A percentile compares a stretch with the other conserved stretches of the same genome.
These are phyloP conservation scores for Orthosia cruda DNA, from an alignment of 2,888 invertebrate species.

Conservation along the genomic window DNA sequence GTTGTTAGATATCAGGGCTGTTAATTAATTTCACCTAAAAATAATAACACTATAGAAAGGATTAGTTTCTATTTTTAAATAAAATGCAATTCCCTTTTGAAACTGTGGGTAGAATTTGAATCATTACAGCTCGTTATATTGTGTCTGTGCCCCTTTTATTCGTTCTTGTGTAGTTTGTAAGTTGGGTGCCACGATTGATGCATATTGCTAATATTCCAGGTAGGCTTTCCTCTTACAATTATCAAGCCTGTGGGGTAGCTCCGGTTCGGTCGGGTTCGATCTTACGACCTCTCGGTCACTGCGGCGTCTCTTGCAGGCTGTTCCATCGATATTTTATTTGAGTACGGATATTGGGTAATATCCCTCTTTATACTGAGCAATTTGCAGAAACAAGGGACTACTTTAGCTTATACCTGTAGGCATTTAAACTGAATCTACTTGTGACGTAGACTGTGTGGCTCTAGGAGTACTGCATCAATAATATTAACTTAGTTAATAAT, in stretches of 20 bases:
- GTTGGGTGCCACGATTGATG: background rate
- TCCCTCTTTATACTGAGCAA: background rate
- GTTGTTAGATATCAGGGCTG: too few species aligned
- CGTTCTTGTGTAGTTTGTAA: background rate
- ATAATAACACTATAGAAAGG: background rate
- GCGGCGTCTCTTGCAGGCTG: conserved; percentile 1
- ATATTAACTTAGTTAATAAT: too few species aligned
- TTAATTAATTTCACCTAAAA: background rate
- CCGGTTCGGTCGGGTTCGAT: conserved; percentile 31
- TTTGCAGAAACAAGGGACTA: background rate
- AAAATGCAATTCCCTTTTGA: background rate
- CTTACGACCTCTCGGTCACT: conserved; percentile 38
- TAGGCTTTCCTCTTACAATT: conserved; percentile 17
- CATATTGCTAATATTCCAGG: conserved; percentile 24
- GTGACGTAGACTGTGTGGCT: too few species aligned
- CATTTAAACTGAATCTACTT: too few species aligned
- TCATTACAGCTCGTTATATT: too few species aligned
- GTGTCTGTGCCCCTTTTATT: background rate
- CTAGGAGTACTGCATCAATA: too few species aligned
- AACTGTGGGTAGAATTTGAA: too few species aligned
- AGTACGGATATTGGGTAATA: conserved; percentile 9
- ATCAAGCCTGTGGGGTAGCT: conserved; percentile 15
- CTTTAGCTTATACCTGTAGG: too few species aligned
- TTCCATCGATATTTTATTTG: conserved; percentile 5
- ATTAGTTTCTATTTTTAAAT: background rate